Base-by-base conservation (phyloP, 2,113 vertebrate genomes). In the Tragelaphus strepsiceros region DNA sequence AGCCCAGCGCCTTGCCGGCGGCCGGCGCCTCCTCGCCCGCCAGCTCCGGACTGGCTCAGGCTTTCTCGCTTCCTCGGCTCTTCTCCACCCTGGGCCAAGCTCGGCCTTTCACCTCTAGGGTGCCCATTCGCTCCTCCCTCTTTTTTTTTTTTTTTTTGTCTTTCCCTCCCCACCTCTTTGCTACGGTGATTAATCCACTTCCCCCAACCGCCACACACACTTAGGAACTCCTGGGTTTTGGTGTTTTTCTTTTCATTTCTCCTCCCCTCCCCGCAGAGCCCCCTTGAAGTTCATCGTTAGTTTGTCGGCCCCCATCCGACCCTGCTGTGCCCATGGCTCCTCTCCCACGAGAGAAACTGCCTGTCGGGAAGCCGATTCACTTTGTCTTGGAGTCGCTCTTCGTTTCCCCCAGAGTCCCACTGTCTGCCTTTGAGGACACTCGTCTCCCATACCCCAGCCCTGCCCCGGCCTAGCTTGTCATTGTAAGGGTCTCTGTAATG, bases 401-500 rank as follows among this genome's bases (percentile, higher is more conserved):
- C n/a, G 13, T 43, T 71, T 53, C 8, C 43, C 59, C 43, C 54
- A 30, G 81, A 86, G 32, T 17, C 43, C 1, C 9, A 3, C 30
- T 71, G 39, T 24, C 43, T 1, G 15, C 56, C 13, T 17, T 58
- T 24, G 53, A n/a, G 22, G 30, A 83, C 12, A 35, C 12, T 62
- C 28, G 2, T n/a, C 30, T 30, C 8, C 49, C 28, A 46, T 58
- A 24, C 43, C 49, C 53, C 11, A 1, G 2, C 19, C 11, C 10
- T 39, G 3, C n/a, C 87, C 91, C 71, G 89, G 92, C 96, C 96
- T 97, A 64, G 98, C 96, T 98, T 99, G 98, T 99, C 97, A 98
- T 96, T 99, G 99, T 99, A 98, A 97, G 89, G 89, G 98, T 99
- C 97, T 97, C 99, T 98, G 98, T 99, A 94, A 99, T 99, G 98